These are phyloP conservation scores for Chrysemys picta DNA, from an alignment of 2,113 vertebrate genomes.

Conservation along the genomic window DNA sequence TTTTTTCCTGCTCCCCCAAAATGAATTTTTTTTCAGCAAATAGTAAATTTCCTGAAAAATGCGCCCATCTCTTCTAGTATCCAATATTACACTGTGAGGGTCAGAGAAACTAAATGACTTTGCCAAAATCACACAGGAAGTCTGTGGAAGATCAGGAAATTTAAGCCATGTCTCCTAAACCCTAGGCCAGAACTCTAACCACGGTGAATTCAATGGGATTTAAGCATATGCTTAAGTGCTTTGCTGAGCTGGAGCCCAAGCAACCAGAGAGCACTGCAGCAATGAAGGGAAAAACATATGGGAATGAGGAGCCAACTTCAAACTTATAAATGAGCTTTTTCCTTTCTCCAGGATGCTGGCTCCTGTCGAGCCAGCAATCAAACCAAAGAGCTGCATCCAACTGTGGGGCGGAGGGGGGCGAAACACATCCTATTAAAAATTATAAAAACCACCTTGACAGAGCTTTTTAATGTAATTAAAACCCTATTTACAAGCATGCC, in stretches of 20 bases:
- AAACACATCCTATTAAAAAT: conserved; percentile 45
- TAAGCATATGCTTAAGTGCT: background rate
- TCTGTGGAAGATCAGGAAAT: background rate
- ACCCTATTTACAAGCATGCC: conserved; percentile 62
- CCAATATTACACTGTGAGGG: background rate
- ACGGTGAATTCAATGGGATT: too few species aligned
- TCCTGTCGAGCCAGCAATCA: conserved; percentile 37
- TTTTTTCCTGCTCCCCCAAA: too few species aligned
- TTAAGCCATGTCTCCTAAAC: background rate
- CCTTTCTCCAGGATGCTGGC: background rate
- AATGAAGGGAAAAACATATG: background rate
- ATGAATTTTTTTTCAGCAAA: too few species aligned
- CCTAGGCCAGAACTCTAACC: background rate
- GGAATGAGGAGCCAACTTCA: background rate
- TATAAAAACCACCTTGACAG: conserved; percentile 63
- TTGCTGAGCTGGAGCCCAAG: background rate
- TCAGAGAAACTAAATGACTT: background rate
- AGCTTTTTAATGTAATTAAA: conserved; percentile 73
- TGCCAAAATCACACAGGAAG: background rate
- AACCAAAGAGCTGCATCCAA: background rate
- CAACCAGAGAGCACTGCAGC: background rate
- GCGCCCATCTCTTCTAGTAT: background rate
- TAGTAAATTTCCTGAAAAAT: too few species aligned
- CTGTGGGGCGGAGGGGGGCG: accelerated
- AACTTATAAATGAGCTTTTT: background rate